These are phyloP conservation scores for Xenopus tropicalis DNA, from an alignment of 2,113 vertebrate genomes.

Conservation along the genomic window UCB_Xtro_10.0 CM004450.2:113752501-113753000, in stretches of 20 bases:
- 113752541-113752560: constrained; percentile 93
- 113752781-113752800: too few relatives aligned
- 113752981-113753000: too few relatives aligned
- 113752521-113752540: constrained; percentile 89
- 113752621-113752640: constrained; percentile 90
- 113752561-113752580: constrained; percentile 92
- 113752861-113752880: too few relatives aligned
- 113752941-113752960: too few relatives aligned
- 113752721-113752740: constrained; percentile 36
- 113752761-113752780: background rate
- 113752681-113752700: constrained; percentile 81
- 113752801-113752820: background rate
- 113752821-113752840: too few relatives aligned
- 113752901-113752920: too few relatives aligned
- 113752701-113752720: constrained; percentile 64
- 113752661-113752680: constrained; percentile 91
- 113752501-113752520: constrained; percentile 87
- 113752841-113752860: too few relatives aligned
- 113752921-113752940: too few relatives aligned
- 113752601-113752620: constrained; percentile 94
- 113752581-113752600: constrained; percentile 99
- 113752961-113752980: too few relatives aligned
- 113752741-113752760: background rate
- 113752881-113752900: too few relatives aligned
- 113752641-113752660: constrained; percentile 98